Evolutionary conservation across 2,113 vertebrate species (phyloP).

Genomic region (Calidris pygmaea): DNA sequence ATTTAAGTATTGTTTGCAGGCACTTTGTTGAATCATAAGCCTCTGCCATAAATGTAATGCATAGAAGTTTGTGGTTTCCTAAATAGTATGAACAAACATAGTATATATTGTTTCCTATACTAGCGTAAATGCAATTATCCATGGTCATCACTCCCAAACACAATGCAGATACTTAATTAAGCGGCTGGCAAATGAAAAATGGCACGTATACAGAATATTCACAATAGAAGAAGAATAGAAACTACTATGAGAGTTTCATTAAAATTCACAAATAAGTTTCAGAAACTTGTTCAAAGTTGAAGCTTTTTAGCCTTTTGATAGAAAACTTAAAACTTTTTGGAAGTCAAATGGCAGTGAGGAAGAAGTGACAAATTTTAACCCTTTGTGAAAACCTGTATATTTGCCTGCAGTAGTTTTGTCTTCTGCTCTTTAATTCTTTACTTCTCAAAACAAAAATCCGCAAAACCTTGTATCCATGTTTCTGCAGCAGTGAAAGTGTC

Average conservation of each 20-base stretch:
- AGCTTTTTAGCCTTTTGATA: not conserved
- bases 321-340: not conserved
- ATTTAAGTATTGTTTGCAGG: not conserved
- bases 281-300: not conserved
- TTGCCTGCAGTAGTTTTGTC: not conserved
- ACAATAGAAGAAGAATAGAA: not conserved
- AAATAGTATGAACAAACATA: not conserved
- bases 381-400: not conserved
- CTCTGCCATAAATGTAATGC: not conserved
- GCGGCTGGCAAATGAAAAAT: not conserved
- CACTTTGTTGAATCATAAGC: not conserved
- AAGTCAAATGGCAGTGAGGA: not conserved
- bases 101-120: not conserved
- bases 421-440: not conserved
- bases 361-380: not conserved
- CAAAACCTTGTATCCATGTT: not conserved
- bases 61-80: not conserved
- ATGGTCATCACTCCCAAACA: not conserved
- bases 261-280: not conserved
- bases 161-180: not conserved
- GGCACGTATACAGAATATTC: fast-evolving
- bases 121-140: not conserved
- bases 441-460: not conserved
- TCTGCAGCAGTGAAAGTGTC: not conserved
- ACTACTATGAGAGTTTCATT: not conserved